A percentile compares a stretch with the other conserved stretches of the same genome.
phyloP scores from a whole-genome alignment of 2,797 vertebrate genomes.

The Rhinophrynus dorsalis region DNA sequence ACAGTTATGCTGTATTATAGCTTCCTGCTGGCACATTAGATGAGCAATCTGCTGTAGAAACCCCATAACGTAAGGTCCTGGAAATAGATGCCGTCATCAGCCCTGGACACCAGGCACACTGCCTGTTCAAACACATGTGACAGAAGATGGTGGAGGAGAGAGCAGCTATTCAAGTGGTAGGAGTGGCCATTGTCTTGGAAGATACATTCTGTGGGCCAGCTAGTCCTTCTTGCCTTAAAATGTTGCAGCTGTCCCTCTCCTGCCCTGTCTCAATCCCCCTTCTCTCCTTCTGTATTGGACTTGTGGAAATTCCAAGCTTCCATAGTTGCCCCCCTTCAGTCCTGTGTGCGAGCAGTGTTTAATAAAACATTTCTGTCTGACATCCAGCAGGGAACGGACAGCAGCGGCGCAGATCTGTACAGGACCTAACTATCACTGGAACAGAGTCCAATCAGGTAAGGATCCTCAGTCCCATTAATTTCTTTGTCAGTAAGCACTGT shows the following conservation, averaged over 20 bases:
- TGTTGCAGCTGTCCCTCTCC: slow-evolving; percentile 71
- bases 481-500: no score
- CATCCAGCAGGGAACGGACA: slow-evolving; percentile 82
- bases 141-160: slow-evolving; percentile 73
- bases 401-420: slow-evolving; percentile 92
- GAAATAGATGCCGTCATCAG: slow-evolving; percentile 81
- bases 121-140: slow-evolving; percentile 67
- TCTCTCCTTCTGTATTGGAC: slow-evolving; percentile 61
- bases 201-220: slow-evolving; percentile 63
- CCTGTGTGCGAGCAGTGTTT: slow-evolving; percentile 59
- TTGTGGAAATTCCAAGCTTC: slow-evolving; percentile 67
- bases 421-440: slow-evolving; percentile 87
- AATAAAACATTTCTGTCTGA: slow-evolving; percentile 59
- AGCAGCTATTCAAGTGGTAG: slow-evolving; percentile 67
- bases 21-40: slow-evolving; percentile 57
- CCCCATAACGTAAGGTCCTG: slow-evolving; percentile 73
- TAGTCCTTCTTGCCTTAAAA: slow-evolving; percentile 73
- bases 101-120: slow-evolving; percentile 61
- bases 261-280: slow-evolving; percentile 47
- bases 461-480: not conserved
- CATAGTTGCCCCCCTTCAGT: slow-evolving; percentile 57
- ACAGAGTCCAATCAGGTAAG: slow-evolving; percentile 92
- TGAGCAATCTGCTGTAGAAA: slow-evolving; percentile 64
- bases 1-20: not conserved
- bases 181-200: slow-evolving; percentile 67